Evolutionary conservation across 2,797 vertebrate genomes (phyloP).

Genomic region (Danio kyathit): DNA sequence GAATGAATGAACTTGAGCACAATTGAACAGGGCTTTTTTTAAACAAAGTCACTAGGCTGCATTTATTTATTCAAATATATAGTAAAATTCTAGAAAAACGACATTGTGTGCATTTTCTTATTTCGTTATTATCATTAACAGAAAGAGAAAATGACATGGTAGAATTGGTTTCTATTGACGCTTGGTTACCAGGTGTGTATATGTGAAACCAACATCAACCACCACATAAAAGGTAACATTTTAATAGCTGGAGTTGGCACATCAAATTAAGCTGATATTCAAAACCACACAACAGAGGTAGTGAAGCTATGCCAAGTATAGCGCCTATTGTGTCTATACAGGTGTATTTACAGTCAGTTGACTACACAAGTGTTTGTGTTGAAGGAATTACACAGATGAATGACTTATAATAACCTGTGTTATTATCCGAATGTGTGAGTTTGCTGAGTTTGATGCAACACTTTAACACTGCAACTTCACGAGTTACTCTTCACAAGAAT

Average conservation of each 20-base stretch:
- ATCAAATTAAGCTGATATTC: conserved; percentile 43
- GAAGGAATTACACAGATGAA: background rate
- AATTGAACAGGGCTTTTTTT: too few relatives aligned
- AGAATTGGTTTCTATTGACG: conserved; percentile 45
- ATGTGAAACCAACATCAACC: conserved; percentile 25
- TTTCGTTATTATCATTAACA: conserved; percentile 59
- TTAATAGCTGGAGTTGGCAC: conserved; percentile 39
- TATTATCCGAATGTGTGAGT: background rate
- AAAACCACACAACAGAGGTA: conserved; percentile 18
- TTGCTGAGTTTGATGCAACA: background rate
- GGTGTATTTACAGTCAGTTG: conserved; percentile 30
- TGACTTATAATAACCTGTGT: background rate
- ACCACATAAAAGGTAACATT: conserved; percentile 41
- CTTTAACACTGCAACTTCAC: background rate
- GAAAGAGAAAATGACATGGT: conserved; percentile 22
- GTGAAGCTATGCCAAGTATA: conserved; percentile 24
- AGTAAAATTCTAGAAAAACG: too few relatives aligned
- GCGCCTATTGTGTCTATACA: conserved; percentile 27
- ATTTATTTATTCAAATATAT: too few relatives aligned
- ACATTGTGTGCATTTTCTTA: background rate
- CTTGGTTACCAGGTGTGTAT: conserved; percentile 42
- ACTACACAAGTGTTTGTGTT: background rate
- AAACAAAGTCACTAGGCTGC: too few relatives aligned
- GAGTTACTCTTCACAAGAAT: background rate
- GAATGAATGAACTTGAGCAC: too few relatives aligned